These are phyloP conservation scores for Matsumurasca onukii DNA, from an alignment of 1,140 invertebrate genomes.

Conservation along the genomic window DNA sequence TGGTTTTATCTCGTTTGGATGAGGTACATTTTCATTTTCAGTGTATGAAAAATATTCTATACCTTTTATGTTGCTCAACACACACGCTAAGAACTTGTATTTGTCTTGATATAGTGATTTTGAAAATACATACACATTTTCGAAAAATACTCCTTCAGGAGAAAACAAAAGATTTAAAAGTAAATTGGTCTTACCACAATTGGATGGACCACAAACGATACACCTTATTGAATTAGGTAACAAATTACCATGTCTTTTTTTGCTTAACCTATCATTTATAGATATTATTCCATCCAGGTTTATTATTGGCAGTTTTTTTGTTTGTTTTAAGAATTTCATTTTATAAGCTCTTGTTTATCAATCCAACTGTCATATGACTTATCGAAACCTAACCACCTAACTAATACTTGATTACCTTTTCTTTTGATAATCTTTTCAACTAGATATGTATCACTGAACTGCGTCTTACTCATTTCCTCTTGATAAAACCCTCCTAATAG, in stretches of 20 bases:
- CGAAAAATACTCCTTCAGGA: slow-evolving; percentile 47
- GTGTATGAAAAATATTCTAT: slow-evolving; percentile 26
- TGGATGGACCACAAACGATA: slow-evolving; percentile 43
- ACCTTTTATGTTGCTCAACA: slow-evolving; percentile 41
- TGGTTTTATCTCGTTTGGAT: slow-evolving; percentile 35
- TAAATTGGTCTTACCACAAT: slow-evolving; percentile 49
- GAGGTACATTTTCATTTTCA: slow-evolving; percentile 31
- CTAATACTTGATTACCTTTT: slow-evolving; percentile 43
- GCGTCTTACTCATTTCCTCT: slow-evolving; percentile 41
- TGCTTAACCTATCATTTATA: not conserved
- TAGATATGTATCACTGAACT: slow-evolving; percentile 43
- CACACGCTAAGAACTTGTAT: slow-evolving; percentile 42
- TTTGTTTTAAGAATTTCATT: slow-evolving; percentile 20
- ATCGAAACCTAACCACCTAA: slow-evolving; percentile 47
- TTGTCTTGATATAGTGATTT: slow-evolving; percentile 47
- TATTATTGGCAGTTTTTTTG: not conserved
- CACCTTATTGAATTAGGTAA: no score
- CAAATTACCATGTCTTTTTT: slow-evolving; percentile 36
- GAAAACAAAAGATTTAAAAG: no score
- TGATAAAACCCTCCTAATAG: slow-evolving; percentile 44
- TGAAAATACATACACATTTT: slow-evolving; percentile 49
- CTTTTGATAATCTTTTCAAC: slow-evolving; percentile 44
- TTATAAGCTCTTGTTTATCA: slow-evolving; percentile 35
- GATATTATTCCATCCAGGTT: not conserved
- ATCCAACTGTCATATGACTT: no score